phyloP scores from a whole-genome alignment of 1,140 invertebrate species.

The Magallana gigas region DNA sequence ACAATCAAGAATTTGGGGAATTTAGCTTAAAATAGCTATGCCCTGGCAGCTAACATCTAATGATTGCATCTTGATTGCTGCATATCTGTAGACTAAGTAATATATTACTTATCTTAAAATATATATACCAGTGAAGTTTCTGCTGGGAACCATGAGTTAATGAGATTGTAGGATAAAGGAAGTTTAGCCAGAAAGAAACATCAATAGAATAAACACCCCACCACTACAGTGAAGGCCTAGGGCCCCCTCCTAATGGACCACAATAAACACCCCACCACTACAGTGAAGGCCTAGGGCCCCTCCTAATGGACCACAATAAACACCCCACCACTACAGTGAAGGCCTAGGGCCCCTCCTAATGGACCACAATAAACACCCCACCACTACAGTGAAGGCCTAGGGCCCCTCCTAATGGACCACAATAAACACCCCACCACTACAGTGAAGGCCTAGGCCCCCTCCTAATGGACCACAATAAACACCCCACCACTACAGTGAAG shows the following conservation, averaged over 20 bases:
- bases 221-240: background rate
- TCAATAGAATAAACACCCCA: background rate
- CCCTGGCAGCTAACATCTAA: background rate
- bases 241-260: background rate
- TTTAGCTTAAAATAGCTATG: background rate
- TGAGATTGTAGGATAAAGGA: conserved; percentile 25
- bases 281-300: background rate
- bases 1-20: conserved; percentile 5
- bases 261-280: background rate
- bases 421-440: background rate
- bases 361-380: background rate
- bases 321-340: background rate
- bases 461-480: background rate
- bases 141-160: background rate
- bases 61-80: background rate
- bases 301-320: background rate
- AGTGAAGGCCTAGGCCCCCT: background rate
- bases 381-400: background rate
- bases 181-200: background rate
- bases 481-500: background rate
- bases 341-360: background rate
- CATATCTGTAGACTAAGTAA: background rate
- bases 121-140: background rate
- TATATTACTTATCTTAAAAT: conserved; percentile 15
- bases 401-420: background rate